Evolutionary conservation across 2,888 invertebrate genomes (phyloP).

Genomic region (Nowickia ferox): DNA sequence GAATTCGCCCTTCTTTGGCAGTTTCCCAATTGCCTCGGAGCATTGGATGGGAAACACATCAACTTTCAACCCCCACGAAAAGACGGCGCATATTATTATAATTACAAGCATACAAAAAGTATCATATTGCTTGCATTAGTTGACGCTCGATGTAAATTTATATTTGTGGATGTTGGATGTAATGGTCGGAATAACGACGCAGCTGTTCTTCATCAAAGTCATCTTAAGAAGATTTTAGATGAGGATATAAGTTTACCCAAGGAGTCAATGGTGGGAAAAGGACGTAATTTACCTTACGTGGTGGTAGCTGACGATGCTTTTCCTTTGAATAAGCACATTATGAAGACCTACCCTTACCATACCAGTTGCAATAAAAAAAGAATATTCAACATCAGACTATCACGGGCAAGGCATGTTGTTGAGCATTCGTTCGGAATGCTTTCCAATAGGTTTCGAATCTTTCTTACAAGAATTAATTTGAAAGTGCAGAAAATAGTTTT

Average conservation of each 20-base stretch:
- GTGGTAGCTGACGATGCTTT: constrained; percentile 1
- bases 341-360: not conserved
- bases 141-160: not conserved
- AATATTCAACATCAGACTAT: not conserved
- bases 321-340: not conserved
- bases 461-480: constrained; percentile 3
- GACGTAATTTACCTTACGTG: not conserved
- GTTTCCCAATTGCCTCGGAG: not conserved
- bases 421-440: not conserved
- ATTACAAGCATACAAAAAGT: not conserved
- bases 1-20: too few species aligned
- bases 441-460: not conserved
- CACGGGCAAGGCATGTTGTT: not conserved
- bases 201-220: not conserved
- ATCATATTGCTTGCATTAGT: not conserved
- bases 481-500: constrained; percentile 3
- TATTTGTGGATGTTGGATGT: too few species aligned
- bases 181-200: too few species aligned
- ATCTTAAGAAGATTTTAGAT: not conserved
- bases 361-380: not conserved
- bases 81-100: not conserved
- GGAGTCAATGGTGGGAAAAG: not conserved
- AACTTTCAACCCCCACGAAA: not conserved
- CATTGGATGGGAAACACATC: not conserved
- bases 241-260: not conserved